phyloP scores from a whole-genome alignment of 2,797 vertebrate genomes.

The Sus cebifrons region DNA sequence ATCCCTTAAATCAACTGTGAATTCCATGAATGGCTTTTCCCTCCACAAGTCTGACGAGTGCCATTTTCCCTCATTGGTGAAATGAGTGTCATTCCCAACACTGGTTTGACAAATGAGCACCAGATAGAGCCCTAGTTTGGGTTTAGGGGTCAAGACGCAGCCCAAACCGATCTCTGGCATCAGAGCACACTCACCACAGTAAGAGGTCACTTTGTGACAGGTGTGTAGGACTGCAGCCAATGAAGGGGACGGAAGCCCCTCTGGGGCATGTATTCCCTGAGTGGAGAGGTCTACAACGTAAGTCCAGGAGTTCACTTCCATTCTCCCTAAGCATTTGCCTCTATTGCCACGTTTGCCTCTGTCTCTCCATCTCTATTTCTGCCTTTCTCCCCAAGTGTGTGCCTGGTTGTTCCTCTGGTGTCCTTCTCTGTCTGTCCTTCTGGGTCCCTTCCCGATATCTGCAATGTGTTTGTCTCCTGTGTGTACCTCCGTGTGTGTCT shows the following conservation, averaged over 20 bases:
- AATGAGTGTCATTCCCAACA: not conserved
- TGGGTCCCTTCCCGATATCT: too few species aligned
- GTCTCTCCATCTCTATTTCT: not conserved
- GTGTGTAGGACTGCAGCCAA: accelerated
- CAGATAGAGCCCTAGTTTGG: not conserved
- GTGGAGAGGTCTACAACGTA: not conserved
- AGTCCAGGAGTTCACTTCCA: not conserved
- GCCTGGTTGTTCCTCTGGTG: not conserved
- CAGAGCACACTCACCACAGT: not conserved
- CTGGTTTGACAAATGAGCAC: not conserved
- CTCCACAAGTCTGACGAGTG: not conserved
- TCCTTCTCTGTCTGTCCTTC: not conserved
- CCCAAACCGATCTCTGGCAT: not conserved
- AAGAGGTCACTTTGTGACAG: not conserved
- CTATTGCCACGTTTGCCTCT: not conserved
- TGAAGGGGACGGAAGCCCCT: accelerated
- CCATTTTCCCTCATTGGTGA: not conserved
- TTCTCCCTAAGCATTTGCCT: not conserved
- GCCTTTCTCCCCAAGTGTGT: not conserved
- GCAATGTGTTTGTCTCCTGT: not conserved
- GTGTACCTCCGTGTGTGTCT: not conserved
- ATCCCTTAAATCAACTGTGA: not conserved
- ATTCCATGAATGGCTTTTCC: not conserved
- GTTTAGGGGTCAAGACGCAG: not conserved
- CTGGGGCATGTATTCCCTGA: accelerated